Conservation (phyloP, 2,888 invertebrate genomes). For the Megastigmus dorsalis region DNA sequence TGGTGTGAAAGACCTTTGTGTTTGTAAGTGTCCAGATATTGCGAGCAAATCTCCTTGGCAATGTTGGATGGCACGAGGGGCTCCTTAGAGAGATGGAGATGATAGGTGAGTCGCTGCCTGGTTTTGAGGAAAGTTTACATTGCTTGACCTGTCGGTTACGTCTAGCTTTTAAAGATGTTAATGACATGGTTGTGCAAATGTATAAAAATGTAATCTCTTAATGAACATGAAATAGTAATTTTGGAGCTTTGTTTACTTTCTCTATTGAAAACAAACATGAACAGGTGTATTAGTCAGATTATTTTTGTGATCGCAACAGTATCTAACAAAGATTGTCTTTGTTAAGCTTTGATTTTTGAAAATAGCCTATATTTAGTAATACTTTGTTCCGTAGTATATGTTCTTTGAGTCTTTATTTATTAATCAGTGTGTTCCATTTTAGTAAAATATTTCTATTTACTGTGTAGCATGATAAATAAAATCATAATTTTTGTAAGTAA, state of each 20-base stretch:
- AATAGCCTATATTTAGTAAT: constrained; percentile 25
- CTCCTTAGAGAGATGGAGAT: constrained; percentile 37
- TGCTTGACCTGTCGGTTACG: too few species aligned
- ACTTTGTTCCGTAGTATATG: constrained; percentile 18
- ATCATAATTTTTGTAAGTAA: too few species aligned
- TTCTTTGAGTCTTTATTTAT: not conserved
- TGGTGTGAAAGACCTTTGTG: not conserved
- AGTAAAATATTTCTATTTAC: not conserved
- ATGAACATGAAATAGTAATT: too few species aligned
- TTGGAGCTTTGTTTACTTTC: not conserved
- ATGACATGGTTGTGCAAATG: too few species aligned
- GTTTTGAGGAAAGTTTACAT: too few species aligned
- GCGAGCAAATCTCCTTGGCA: not conserved
- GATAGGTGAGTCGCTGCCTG: constrained; percentile 51
- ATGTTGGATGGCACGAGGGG: constrained; percentile 11
- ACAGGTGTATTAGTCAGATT: constrained; percentile 9
- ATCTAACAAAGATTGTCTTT: constrained; percentile 29
- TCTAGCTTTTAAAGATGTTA: too few species aligned
- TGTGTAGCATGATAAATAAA: too few species aligned
- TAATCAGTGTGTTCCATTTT: too few species aligned
- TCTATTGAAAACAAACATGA: not conserved
- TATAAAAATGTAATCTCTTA: too few species aligned
- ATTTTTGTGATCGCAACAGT: not conserved
- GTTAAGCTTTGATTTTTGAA: constrained; percentile 21
- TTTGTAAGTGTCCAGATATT: not conserved